A percentile compares a stretch with the other conserved stretches of the same genome.
These are phyloP conservation scores for Ectropis grisescens DNA, from an alignment of 1,140 invertebrate species.

Conservation along the genomic window DNA sequence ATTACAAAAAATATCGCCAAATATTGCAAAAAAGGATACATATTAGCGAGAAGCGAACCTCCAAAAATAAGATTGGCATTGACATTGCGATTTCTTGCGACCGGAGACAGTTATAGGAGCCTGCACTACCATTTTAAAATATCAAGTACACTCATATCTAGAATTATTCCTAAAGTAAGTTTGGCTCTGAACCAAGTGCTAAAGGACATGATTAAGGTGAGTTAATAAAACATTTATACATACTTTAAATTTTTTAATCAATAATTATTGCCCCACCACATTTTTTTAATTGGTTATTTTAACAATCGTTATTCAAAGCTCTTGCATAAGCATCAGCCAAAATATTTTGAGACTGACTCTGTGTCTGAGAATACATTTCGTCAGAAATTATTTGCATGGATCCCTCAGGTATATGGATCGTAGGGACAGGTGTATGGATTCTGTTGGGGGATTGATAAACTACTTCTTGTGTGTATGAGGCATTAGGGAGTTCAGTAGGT, in stretches of 20 bases:
- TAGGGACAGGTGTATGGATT: slow-evolving; percentile 3
- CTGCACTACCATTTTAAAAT: slow-evolving; percentile 13
- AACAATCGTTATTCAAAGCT: slow-evolving; percentile 4
- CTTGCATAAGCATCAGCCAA: slow-evolving; percentile 6
- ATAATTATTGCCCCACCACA: slow-evolving; percentile 3
- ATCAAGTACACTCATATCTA: slow-evolving; percentile 8
- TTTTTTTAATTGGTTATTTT: slow-evolving; percentile 3
- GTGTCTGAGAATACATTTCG: slow-evolving; percentile 4
- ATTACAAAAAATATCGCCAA: slow-evolving; percentile 11
- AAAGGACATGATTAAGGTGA: slow-evolving; percentile 9
- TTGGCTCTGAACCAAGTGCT: slow-evolving; percentile 7
- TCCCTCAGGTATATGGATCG: slow-evolving; percentile 1
- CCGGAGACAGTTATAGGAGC: slow-evolving; percentile 5
- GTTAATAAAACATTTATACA: slow-evolving; percentile 5
- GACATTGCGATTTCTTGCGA: slow-evolving; percentile 12
- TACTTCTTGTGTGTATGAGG: slow-evolving; percentile 1
- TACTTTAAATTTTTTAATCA: slow-evolving; percentile 5
- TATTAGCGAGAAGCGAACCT: slow-evolving; percentile 10
- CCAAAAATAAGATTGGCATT: slow-evolving; percentile 11
- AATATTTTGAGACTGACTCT: slow-evolving; percentile 5
- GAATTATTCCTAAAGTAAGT: slow-evolving; percentile 14
- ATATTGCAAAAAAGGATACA: slow-evolving; percentile 12
- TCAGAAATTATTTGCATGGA: slow-evolving; percentile 1
- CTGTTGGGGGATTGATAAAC: slow-evolving; percentile 2
- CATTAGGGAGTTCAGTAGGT: not conserved